Evolutionary conservation across 2,888 invertebrate species (phyloP).

Genomic region (Cataglyphis livida): DNA sequence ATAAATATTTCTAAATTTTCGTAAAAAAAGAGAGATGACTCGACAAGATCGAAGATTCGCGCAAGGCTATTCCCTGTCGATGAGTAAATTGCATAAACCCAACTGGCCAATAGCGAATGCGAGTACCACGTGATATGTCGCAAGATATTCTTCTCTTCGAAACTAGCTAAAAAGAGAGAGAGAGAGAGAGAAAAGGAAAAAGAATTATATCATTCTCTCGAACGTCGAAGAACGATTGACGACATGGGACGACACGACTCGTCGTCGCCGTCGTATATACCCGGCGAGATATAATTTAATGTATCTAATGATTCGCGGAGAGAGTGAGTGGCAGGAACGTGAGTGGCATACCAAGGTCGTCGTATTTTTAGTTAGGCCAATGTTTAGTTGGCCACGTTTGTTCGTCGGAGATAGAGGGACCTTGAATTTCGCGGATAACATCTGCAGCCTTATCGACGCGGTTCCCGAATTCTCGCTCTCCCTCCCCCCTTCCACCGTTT

Average conservation of each 20-base stretch:
- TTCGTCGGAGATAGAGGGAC: slow-evolving; percentile 82
- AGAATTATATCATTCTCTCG: slow-evolving; percentile 14
- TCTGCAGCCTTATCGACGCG: slow-evolving; percentile 84
- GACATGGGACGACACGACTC: slow-evolving; percentile 30
- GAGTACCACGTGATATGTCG: background rate
- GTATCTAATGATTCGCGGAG: slow-evolving; percentile 80
- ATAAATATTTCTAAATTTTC: slow-evolving; percentile 4
- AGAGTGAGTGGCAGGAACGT: slow-evolving; percentile 78
- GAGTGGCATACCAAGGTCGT: slow-evolving; percentile 84
- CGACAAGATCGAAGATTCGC: background rate
- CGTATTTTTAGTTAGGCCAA: slow-evolving; percentile 85
- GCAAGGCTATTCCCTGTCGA: background rate
- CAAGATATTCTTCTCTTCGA: slow-evolving; percentile 16
- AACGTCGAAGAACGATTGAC: slow-evolving; percentile 8
- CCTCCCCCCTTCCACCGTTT: background rate
- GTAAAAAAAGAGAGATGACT: background rate
- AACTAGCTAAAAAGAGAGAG: slow-evolving; percentile 14
- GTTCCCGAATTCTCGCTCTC: slow-evolving; percentile 59
- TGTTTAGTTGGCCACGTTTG: slow-evolving; percentile 84
- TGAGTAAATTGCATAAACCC: slow-evolving; percentile 17
- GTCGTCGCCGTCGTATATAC: slow-evolving; percentile 25
- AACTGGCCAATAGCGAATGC: background rate
- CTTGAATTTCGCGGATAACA: slow-evolving; percentile 86
- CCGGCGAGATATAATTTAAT: slow-evolving; percentile 76
- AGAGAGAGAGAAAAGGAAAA: slow-evolving; percentile 13